Base-by-base conservation (phyloP, 2,888 invertebrate species). In the Malacosoma neustria region DNA sequence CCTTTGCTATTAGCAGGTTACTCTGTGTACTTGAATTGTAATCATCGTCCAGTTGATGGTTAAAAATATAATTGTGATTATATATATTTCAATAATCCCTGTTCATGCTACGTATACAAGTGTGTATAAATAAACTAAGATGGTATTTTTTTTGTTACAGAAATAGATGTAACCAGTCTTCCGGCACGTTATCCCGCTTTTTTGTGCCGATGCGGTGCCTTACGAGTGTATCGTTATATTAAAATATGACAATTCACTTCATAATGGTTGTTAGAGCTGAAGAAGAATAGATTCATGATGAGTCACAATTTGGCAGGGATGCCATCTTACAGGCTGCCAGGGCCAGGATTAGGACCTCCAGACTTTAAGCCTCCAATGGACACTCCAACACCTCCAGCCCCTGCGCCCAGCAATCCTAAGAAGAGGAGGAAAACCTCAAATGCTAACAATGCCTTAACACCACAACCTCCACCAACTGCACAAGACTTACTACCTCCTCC, bases 401-500 rank as follows among this genome's bases (percentile, higher is more conserved):
- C 92, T 53, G 92, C 93, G 48, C 93, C 93, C 49, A 92, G 92
- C 51, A 94, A 94, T 82, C 93, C 95, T 14, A 96, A 96, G 75
- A 96, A 96, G 79, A 89, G 95, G 59, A 88, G 93, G 75, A 91
- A 95, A 87, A 93, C 94, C 55, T 89, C 91, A 44, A 92, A 90
- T 72, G 91, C 91, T 32, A 90, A 91, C 43, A 88, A 89, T 63
- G 82, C 88, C 40, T 75, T 87, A 43, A 87, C 90, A 61, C 90
- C 91, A 50, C 90, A 91, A 54, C 91, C 91, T 39, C 90, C 89
- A 49, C 91, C 90, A 40, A 92, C 91, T 41, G 91, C 89, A 61
- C 93, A 91, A 57, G 92, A 94, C 73, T 91, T 95, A 62, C 80
- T 96, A 45, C 88, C 95, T 54, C 96, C 96, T 32, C 96, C 96